Evolutionary conservation across 2,797 vertebrate species (phyloP), one percentile per base, ranked within the genome.

Genomic region (Coregonus sp.): DNA sequence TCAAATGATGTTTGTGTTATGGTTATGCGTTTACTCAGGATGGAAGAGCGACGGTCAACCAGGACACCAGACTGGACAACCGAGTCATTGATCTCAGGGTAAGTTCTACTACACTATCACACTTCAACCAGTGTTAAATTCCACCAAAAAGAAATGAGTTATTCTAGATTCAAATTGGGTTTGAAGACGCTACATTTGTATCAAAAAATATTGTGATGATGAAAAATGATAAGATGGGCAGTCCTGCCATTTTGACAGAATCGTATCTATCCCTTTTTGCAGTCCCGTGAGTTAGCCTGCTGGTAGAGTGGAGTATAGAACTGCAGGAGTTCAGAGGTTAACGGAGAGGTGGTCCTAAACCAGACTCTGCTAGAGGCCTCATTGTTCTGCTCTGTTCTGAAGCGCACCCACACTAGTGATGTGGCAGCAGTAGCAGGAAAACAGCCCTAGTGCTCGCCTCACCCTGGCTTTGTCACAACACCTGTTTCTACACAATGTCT

Each of bases 11-110:
- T 47, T 11, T 9, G 40, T 9, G 1, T n/a, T 61, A 3, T 54
- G 54, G 54, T 56, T 56, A 4, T 47, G 14, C 70, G 37, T 77
- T 72, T 66, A 37, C 90, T 82, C 86, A 99, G 97, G 98, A 99
- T 91, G 97, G 97, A 91, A 96, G 98, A 96, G 98, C 98, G 80
- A 99, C 97, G 6, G 98, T 99, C 83, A 99, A 99, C 90, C 98
- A 99, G 86, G 98, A 99, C 94, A 99, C 98, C 84, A 95, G 93
- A 87, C 93, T 99, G 94, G 98, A 99, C 95, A 99, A 99, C 94
- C 93, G 98, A 91, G 95, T 99, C 85, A 99, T 99, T 87, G 98
- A 99, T 88, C 95, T 99, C 84, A 95, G 98, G 95, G 98, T 99
- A 94, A 95, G 96, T 70, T 75, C 25, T 47, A 20, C 1, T 5